Percentiles rank a stretch among this genome's conserved stretches.
Evolutionary conservation across 1,140 invertebrate species (phyloP).

Genomic region (Eriosoma lanigerum): DNA sequence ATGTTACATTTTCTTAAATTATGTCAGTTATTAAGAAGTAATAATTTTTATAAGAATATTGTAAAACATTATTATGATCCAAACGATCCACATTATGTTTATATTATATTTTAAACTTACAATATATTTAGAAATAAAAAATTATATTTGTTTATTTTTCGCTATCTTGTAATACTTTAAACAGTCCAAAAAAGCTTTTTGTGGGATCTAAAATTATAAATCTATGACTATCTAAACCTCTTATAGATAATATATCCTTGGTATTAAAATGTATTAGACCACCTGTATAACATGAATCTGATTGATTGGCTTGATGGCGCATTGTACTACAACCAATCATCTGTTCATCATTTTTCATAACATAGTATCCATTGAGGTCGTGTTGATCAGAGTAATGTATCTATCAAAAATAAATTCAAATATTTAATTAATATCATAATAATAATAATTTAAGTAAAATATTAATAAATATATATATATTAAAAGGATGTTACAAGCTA

Average conservation of each 20-base stretch:
- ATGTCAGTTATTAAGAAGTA: background rate
- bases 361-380: constrained; percentile 57
- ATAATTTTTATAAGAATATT: background rate
- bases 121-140: constrained; percentile 15
- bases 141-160: background rate
- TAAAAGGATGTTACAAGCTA: too few species aligned
- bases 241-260: constrained; percentile 57
- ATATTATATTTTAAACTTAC: constrained; percentile 16
- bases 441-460: too few species aligned
- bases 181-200: constrained; percentile 60
- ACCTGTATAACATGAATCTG: constrained; percentile 58
- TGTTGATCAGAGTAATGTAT: constrained; percentile 59
- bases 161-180: constrained; percentile 53
- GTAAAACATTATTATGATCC: background rate
- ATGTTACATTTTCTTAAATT: background rate
- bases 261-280: constrained; percentile 56
- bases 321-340: constrained; percentile 57
- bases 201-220: constrained; percentile 59
- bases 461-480: too few species aligned
- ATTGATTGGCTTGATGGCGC: constrained; percentile 54
- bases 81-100: too few species aligned
- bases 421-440: constrained; percentile 2
- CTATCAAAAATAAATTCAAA: constrained; percentile 50
- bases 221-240: constrained; percentile 58
- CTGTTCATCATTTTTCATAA: constrained; percentile 57